Conservation (phyloP, 1,140 invertebrate genomes). For the Drosophila sucinea region DNA sequence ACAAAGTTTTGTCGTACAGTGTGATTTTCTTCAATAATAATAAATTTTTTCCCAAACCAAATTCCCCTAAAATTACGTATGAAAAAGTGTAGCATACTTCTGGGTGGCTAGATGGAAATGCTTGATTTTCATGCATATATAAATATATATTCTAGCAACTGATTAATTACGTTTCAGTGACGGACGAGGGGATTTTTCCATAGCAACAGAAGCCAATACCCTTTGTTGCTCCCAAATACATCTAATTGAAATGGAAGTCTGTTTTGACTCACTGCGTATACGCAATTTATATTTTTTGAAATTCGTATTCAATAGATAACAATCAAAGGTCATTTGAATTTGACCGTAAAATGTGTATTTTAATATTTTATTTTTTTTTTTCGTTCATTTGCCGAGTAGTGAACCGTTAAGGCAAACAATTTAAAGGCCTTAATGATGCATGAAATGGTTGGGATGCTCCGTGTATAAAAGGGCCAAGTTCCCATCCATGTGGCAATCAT, state of each 20-base stretch:
- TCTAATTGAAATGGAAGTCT: too few species aligned
- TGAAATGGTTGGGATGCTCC: not conserved
- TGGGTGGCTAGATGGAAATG: constrained; percentile 3
- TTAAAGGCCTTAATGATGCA: constrained; percentile 48
- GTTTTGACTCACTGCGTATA: too few species aligned
- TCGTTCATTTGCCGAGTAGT: constrained; percentile 51
- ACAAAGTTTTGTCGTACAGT: too few species aligned
- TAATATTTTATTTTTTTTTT: not conserved
- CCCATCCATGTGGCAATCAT: not conserved
- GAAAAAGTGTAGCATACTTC: constrained; percentile 33
- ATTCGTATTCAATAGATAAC: not conserved
- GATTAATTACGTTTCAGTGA: too few species aligned
- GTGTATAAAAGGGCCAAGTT: not conserved
- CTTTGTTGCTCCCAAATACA: too few species aligned
- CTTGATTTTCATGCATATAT: not conserved
- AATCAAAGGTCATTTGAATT: not conserved
- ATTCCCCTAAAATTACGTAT: too few species aligned
- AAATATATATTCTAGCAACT: not conserved
- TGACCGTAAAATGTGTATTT: not conserved
- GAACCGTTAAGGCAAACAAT: constrained; percentile 12
- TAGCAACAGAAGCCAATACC: not conserved
- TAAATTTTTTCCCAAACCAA: too few species aligned
- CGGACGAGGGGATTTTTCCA: too few species aligned
- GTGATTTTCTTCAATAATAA: too few species aligned
- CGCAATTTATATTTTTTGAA: not conserved